Percentiles rank a stretch among this genome's conserved stretches.
Conservation (phyloP, 2,888 invertebrate genomes). For the Cephus pygmeus region DNA sequence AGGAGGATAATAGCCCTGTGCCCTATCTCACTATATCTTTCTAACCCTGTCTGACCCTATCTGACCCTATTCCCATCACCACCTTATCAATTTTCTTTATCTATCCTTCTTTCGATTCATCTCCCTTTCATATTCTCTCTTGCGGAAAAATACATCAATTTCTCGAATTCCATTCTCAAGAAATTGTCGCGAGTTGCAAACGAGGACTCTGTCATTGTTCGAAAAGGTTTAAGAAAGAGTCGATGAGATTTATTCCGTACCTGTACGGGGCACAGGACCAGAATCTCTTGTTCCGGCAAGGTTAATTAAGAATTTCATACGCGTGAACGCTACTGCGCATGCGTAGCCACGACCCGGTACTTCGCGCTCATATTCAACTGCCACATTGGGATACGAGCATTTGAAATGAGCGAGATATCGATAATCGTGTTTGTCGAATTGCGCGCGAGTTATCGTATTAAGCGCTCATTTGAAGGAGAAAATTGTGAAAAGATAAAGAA, state of each 20-base stretch:
- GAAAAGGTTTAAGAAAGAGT: background rate
- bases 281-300: background rate
- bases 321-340: background rate
- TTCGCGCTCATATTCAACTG: background rate
- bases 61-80: background rate
- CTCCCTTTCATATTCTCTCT: background rate
- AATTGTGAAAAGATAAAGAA: conserved; percentile 10
- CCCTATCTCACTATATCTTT: background rate
- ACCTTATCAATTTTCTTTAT: background rate
- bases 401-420: background rate
- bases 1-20: background rate
- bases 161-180: background rate
- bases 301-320: background rate
- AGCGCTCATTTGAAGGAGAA: conserved; percentile 5
- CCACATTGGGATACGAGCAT: background rate
- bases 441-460: background rate
- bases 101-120: background rate
- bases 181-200: background rate
- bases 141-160: background rate
- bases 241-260: background rate
- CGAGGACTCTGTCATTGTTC: background rate
- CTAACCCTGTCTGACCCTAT: background rate
- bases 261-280: background rate
- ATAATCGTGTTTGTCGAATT: background rate
- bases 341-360: background rate